Evolutionary conservation across 2,113 vertebrate genomes (phyloP).

Genomic region (Apodemus speciosus): DNA sequence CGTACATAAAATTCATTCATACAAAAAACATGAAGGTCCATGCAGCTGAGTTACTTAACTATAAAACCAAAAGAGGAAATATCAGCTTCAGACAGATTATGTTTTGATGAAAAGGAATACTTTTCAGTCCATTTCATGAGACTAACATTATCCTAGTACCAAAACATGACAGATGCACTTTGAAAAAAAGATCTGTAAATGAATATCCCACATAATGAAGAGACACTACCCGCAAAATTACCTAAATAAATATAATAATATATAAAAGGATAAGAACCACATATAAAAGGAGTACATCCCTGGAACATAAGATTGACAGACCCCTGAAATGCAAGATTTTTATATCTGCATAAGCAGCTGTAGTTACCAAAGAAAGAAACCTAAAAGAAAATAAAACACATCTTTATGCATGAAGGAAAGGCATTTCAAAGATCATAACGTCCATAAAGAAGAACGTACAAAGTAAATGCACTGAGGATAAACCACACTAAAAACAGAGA

Average conservation of each 20-base stretch:
- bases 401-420: neutral
- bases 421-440: neutral
- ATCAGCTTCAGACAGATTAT: neutral
- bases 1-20: neutral
- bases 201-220: neutral
- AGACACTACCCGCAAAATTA: neutral
- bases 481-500: neutral
- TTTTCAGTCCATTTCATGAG: neutral
- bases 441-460: neutral
- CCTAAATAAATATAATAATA: neutral
- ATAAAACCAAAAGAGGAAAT: neutral
- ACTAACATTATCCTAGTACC: neutral
- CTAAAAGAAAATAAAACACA: neutral
- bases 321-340: neutral
- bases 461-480: neutral
- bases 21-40: neutral
- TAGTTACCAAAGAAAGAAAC: neutral
- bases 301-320: neutral
- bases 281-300: neutral
- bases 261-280: neutral
- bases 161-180: neutral
- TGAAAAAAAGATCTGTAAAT: slow-evolving; percentile 13
- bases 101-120: slow-evolving; percentile 24
- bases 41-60: neutral
- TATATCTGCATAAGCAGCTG: neutral